Conservation (phyloP, 2,888 invertebrate species). For the Tromatobia lineatoria region DNA sequence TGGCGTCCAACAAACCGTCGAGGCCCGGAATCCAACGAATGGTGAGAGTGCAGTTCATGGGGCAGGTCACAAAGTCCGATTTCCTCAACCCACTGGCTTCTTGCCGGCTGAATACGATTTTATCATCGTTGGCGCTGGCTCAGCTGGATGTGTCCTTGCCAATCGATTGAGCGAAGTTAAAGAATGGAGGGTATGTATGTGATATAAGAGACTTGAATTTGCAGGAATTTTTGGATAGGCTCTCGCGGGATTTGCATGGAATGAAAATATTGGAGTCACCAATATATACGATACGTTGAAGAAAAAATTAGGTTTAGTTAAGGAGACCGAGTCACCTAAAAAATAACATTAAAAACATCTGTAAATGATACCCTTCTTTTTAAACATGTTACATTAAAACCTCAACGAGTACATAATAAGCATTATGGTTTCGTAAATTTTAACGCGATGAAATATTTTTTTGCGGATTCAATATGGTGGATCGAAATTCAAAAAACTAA, state of each 20-base stretch:
- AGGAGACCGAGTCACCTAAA: too few species aligned
- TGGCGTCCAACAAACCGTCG: slow-evolving; percentile 12
- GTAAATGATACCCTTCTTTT: too few species aligned
- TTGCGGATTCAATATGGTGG: too few species aligned
- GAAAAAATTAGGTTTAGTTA: too few species aligned
- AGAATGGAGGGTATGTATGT: slow-evolving; percentile 73
- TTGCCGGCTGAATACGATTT: slow-evolving; percentile 84
- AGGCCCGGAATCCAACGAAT: slow-evolving; percentile 12
- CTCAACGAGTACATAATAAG: too few species aligned
- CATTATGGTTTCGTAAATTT: too few species aligned
- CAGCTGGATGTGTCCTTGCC: slow-evolving; percentile 87
- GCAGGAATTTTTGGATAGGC: not conserved
- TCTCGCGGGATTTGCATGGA: not conserved
- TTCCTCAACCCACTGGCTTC: slow-evolving; percentile 47
- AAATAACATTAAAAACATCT: too few species aligned
- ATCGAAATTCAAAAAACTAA: too few species aligned
- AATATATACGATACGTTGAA: too few species aligned
- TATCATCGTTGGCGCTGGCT: slow-evolving; percentile 87
- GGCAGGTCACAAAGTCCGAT: slow-evolving; percentile 22
- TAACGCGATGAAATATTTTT: too few species aligned
- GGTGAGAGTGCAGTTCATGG: slow-evolving; percentile 11
- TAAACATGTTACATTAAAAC: too few species aligned
- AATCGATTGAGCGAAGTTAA: slow-evolving; percentile 84
- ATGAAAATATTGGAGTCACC: too few species aligned
- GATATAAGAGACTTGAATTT: not conserved